Evolutionary conservation across 1,140 invertebrate species (phyloP), one percentile per base, ranked within the genome.

Genomic region (Drosophila sechellia): DNA sequence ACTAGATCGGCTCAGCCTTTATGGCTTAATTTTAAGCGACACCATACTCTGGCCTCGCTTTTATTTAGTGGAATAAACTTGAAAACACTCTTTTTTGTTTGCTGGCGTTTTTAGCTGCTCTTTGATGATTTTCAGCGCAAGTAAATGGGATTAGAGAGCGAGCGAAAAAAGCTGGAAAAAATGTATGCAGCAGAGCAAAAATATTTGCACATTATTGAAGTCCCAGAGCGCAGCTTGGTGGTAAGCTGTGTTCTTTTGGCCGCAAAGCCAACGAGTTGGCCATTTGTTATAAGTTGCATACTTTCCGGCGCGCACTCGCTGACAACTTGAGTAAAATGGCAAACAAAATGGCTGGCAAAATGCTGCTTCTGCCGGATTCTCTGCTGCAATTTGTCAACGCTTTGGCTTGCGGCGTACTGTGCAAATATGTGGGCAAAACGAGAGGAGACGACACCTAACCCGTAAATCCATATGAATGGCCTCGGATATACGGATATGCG

Each of bases 261-360:
- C 63, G 55, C 81, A 66, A 69, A 73, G 46, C 81, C 81, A 45
- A 65, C 63, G 63, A 35, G 49, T 49, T 66, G 39, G 71, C 81
- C 78, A 79, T 86, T 86, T 72, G 78, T 86, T 86, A 87, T 75
- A 56, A 58, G 54, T 55, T 78, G 74, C 77, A 85, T 86, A 85
- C 81, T 86, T 86, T 56, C 57, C 42, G 73, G 81, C 59, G 71
- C 66, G 59, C 45, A 74, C 61, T 55, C 81, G 77, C 64, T 80
- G 81, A 86, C 81, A 86, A 68, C 81, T 80, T 77, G 57, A 89
- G 84, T 69, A 89, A 80, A 89, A 84, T 77, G 77, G 84, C 84
- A 87, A 87, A 87, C 73, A 89, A 70, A 22, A 22, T 46, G 45
- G 20, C 40, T 31, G 6, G 31, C 31, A 31, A 31, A 31, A 31